Percentiles rank a stretch among this genome's conserved stretches.
These are phyloP conservation scores for Ischnura elegans DNA, from an alignment of 2,888 invertebrate genomes.

Conservation along the genomic window DNA sequence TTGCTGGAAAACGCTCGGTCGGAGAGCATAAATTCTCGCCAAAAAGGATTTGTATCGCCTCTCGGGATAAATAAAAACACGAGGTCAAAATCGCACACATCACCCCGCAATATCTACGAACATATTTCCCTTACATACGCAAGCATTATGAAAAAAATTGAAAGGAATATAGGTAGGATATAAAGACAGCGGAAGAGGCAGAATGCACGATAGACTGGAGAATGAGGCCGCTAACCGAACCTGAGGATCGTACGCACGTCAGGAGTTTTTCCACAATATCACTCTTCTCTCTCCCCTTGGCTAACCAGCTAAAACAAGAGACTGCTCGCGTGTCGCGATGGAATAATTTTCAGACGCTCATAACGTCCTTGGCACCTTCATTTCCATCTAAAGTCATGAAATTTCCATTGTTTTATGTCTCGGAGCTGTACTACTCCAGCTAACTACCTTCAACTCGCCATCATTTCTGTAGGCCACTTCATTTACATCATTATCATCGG, in stretches of 20 bases:
- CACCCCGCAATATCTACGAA: not conserved
- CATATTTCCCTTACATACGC: not conserved
- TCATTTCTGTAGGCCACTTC: not conserved
- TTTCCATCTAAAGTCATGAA: not conserved
- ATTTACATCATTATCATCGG: not conserved
- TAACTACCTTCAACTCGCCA: not conserved
- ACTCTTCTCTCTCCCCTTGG: not conserved
- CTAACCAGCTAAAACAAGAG: not conserved
- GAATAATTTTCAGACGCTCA: not conserved
- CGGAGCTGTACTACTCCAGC: not conserved
- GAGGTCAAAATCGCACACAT: not conserved
- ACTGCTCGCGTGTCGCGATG: not conserved
- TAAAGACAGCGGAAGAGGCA: not conserved
- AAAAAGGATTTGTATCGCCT: not conserved
- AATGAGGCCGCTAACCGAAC: too few relatives aligned
- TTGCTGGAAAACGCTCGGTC: not conserved
- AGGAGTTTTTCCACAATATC: not conserved
- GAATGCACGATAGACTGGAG: too few relatives aligned
- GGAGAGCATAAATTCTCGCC: not conserved
- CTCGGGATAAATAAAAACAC: not conserved
- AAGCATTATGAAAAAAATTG: too few relatives aligned
- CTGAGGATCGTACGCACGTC: too few relatives aligned
- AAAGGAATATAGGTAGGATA: not conserved
- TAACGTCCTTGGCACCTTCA: not conserved
- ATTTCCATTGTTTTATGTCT: not conserved